Base-by-base conservation (phyloP, 2,113 vertebrate species). In the Tonatia bakeri region DNA sequence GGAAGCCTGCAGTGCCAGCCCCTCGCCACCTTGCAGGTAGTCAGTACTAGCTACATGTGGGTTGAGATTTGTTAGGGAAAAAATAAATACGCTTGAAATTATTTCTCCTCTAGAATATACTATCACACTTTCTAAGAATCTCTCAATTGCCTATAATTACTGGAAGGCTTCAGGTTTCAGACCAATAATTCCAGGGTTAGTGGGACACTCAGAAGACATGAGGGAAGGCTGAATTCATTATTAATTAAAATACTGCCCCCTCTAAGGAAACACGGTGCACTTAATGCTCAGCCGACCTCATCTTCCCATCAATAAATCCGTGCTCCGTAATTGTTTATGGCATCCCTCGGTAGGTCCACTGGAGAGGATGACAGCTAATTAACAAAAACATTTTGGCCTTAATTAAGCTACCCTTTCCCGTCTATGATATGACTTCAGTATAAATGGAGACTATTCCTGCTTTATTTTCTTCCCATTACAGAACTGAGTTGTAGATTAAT, bases 191-290 rank as follows among this genome's bases (percentile, higher is more conserved):
- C 59, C 96, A 96, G 94, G 40, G 77, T 97, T 65, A 95, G 72
- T 73, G 54, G 96, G 91, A 93, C 90, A 94, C 94, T 96, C 86
- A 92, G 91, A 96, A 96, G 97, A 97, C 86, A 97, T 70, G 75
- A 97, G 87, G 96, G 93, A 93, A 98, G 97, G 97, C 97, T 96
- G 67, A 59, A 96, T 99, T 97, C 87, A 98, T 99, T 98, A 99
- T 99, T 99, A 97, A 99, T 98, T 98, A 97, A 97, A 94, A 95
- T 73, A 82, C 92, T 98, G 97, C 95, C 93, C 94, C 98, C 96
- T 97, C 96, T 88, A 89, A 98, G 98, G 98, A 98, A 98, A 97
- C 87, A 90, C 83, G 79, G 92, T 87, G 94, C 97, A 97, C 98
- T 98, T 98, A 98, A 95, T 89, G 83, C 93, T 92, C 94, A 33